These are phyloP conservation scores for Bimastos eiseni DNA, from an alignment of 2,888 invertebrate species.

Conservation along the genomic window DNA sequence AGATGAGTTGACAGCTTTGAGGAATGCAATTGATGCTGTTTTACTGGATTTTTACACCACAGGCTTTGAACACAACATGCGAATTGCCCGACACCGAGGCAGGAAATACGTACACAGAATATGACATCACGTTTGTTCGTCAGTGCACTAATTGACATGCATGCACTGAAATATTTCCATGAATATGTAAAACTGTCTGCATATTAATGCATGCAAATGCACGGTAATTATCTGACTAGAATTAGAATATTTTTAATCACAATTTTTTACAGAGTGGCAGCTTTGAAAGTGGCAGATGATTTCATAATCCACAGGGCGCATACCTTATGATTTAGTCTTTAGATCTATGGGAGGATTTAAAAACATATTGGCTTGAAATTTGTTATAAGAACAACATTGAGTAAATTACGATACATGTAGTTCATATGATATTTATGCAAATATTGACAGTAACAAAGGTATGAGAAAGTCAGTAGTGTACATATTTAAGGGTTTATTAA, in stretches of 20 bases:
- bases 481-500: not conserved
- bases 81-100: not conserved
- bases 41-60: no score
- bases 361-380: not conserved
- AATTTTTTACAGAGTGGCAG: not conserved
- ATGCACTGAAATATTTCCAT: not conserved
- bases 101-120: not conserved
- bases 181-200: not conserved
- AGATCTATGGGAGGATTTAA: not conserved
- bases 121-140: conserved; percentile 2
- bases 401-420: not conserved
- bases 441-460: not conserved
- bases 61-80: not conserved
- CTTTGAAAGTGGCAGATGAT: no score
- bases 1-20: no score
- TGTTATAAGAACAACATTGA: not conserved
- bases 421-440: not conserved
- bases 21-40: no score
- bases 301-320: no score
- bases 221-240: not conserved
- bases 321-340: no score
- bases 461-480: not conserved
- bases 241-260: not conserved
- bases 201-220: not conserved
- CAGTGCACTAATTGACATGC: not conserved